Evolutionary conservation across 2,797 vertebrate species (phyloP).

Genomic region (Enteromius anoplus): DNA sequence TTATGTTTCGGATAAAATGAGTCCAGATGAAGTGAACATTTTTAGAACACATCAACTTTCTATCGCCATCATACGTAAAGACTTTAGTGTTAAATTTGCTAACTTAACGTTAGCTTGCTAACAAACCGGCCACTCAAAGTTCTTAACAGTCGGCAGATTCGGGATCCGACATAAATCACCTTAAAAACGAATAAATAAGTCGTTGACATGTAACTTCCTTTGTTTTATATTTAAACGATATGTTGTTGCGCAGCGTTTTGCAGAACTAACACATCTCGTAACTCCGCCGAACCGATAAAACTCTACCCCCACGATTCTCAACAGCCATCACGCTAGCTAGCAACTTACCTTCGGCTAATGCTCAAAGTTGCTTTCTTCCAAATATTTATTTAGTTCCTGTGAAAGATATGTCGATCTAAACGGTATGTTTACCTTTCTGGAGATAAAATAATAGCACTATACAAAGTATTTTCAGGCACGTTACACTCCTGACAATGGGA

Average conservation of each 20-base stretch:
- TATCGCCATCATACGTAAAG: neutral
- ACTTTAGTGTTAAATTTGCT: neutral
- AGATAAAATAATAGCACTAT: neutral
- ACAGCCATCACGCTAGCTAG: slow-evolving; percentile 10
- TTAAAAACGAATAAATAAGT: too few relatives aligned
- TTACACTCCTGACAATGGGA: slow-evolving; percentile 3
- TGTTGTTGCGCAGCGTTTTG: rapidly evolving
- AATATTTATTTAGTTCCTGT: neutral
- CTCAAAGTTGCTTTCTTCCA: neutral
- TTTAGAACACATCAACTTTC: neutral
- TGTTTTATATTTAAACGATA: neutral
- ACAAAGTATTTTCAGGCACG: neutral
- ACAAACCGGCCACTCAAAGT: slow-evolving; percentile 20
- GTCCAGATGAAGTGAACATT: neutral
- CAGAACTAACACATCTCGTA: neutral
- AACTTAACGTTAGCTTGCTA: slow-evolving; percentile 12
- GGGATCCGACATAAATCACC: neutral
- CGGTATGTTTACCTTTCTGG: neutral
- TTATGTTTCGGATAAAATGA: neutral
- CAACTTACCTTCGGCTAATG: slow-evolving; percentile 32
- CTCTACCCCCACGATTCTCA: neutral
- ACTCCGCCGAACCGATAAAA: neutral
- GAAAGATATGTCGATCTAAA: neutral
- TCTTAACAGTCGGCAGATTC: neutral
- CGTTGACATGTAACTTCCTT: neutral